These are phyloP conservation scores for Drosophila phalerata DNA, from an alignment of 2,888 invertebrate species.

Conservation along the genomic window DNA sequence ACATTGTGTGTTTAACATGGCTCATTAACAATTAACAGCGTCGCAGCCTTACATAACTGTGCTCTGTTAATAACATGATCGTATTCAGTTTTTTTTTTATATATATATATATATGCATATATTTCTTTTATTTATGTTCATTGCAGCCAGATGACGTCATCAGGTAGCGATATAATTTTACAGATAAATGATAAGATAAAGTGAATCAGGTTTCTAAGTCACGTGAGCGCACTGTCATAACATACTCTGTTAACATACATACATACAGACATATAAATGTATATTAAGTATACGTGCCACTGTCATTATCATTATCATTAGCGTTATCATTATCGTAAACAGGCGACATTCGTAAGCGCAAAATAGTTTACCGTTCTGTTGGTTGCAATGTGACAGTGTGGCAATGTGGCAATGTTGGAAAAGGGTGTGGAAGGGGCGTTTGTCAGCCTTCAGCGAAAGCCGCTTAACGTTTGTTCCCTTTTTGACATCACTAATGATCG, in stretches of 20 bases:
- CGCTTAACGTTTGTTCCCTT: slow-evolving; percentile 56
- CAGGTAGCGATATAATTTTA: slow-evolving; percentile 4
- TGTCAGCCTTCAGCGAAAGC: slow-evolving; percentile 57
- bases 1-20: slow-evolving; percentile 30
- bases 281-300: slow-evolving; percentile 6
- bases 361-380: slow-evolving; percentile 24
- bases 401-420: too few relatives aligned
- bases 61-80: slow-evolving; percentile 42
- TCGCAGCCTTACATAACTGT: slow-evolving; percentile 32
- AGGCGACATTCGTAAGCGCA: slow-evolving; percentile 26
- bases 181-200: slow-evolving; percentile 36
- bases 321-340: slow-evolving; percentile 17
- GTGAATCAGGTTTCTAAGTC: slow-evolving; percentile 37
- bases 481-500: slow-evolving; percentile 42
- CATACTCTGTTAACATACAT: slow-evolving; percentile 9
- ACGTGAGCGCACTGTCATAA: slow-evolving; percentile 14
- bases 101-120: too few relatives aligned
- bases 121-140: slow-evolving; percentile 2
- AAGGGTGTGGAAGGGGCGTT: not conserved
- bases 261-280: not conserved
- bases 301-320: slow-evolving; percentile 13
- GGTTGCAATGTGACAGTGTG: too few relatives aligned
- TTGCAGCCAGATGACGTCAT: slow-evolving; percentile 42
- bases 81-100: slow-evolving; percentile 16
- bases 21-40: slow-evolving; percentile 49